Evolutionary conservation across 2,888 invertebrate genomes (phyloP), one percentile per base, ranked within the genome.

Genomic region (Drosophila fulvimacula): DNA sequence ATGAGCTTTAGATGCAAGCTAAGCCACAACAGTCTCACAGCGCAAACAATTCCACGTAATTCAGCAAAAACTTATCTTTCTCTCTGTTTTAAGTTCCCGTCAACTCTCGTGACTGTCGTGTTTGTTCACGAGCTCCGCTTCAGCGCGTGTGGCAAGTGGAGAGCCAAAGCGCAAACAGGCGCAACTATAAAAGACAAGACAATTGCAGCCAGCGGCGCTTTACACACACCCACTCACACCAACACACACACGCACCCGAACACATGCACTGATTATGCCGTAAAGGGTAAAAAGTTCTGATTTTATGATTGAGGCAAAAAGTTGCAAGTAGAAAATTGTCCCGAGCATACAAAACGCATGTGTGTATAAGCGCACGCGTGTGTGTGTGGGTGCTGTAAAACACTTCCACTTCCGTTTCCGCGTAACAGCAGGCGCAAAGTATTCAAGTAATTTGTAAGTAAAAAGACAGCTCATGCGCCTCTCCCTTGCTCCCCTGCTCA

Each of bases 211-310:
- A 48, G 68, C 51, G 86, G 81, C 81, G 63, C 77, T 77, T 64
- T 67, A 67, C 48, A 61, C 55, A 58, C 51, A n/a, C 60, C 32
- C 36, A 24, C 61, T 41, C 27, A 30, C 32, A 15, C 21, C 13
- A 49, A 15, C 21, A 51, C 21, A 15, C 21, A 15, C 44, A 51
- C 52, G 44, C 67, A 19, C 62, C 13, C 46, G 38, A 60, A 51
- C 61, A 61, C 68, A 63, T 66, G 67, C 81, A 71, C 82, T 87
- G 83, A 87, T 84, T 84, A 87, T 84, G 80, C 71, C 73, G 69
- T 87, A 84, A 84, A 80, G 82, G 87, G 87, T 84, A 87, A 78
- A 82, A 87, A 84, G 84, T 84, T 84, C 84, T 84, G 87, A 87
- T 84, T 84, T 87, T 84, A 84, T 84, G 87, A 84, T 87, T 84